A percentile compares a stretch with the other conserved stretches of the same genome.
Evolutionary conservation across 2,113 vertebrate species (phyloP).

Genomic region (Colossoma macropomum): DNA sequence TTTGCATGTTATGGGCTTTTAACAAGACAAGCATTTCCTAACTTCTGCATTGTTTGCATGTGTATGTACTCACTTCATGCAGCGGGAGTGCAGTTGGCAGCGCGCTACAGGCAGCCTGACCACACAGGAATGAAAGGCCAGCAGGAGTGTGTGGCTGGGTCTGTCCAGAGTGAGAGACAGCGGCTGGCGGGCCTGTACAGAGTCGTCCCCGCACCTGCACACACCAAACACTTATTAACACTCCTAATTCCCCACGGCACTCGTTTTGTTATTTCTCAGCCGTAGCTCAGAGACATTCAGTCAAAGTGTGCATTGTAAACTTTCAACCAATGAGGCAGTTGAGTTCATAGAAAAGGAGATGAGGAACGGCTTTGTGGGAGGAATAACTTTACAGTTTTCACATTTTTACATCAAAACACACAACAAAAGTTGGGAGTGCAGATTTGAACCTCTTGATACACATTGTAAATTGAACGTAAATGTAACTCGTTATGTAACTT

Average conservation of each 20-base stretch:
- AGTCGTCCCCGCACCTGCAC: slow-evolving; percentile 84
- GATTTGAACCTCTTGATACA: too few relatives aligned
- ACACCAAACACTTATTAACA: slow-evolving; percentile 36
- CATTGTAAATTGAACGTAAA: too few relatives aligned
- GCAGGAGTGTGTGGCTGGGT: slow-evolving; percentile 84
- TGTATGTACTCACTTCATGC: slow-evolving; percentile 89
- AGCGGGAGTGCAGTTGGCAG: slow-evolving; percentile 91
- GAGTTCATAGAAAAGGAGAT: too few relatives aligned
- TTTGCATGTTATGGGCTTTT: too few relatives aligned
- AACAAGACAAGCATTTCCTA: too few relatives aligned
- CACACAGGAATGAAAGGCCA: slow-evolving; percentile 90
- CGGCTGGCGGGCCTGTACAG: slow-evolving; percentile 80
- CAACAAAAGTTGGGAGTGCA: too few relatives aligned
- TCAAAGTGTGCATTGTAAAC: neutral
- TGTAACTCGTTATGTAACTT: too few relatives aligned
- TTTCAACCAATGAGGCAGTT: too few relatives aligned
- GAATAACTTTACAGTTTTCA: too few relatives aligned
- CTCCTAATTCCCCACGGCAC: neutral
- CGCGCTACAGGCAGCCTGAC: slow-evolving; percentile 89
- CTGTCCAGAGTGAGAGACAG: slow-evolving; percentile 90
- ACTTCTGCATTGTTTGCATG: neutral
- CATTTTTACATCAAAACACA: too few relatives aligned
- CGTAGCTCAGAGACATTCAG: neutral
- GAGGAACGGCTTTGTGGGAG: too few relatives aligned
- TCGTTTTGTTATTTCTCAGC: neutral